phyloP scores from a whole-genome alignment of 2,888 invertebrate genomes.

The Lithodes maja region DNA sequence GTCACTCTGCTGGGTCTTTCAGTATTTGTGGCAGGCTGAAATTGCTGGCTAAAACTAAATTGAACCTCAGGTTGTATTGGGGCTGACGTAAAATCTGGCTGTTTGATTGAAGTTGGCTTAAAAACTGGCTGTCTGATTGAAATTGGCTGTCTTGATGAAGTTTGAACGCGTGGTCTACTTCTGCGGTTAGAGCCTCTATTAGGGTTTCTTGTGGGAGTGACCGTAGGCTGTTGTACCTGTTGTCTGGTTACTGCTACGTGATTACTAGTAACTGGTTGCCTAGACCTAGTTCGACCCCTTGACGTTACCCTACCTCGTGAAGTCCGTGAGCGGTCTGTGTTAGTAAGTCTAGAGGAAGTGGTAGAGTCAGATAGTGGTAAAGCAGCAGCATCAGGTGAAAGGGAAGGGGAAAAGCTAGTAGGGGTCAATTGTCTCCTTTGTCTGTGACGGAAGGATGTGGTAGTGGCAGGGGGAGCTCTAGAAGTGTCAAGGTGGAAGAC shows the following conservation, averaged over 20 bases:
- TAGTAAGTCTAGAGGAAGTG: slow-evolving; percentile 38
- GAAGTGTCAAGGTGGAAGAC: slow-evolving; percentile 41
- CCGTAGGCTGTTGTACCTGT: background rate
- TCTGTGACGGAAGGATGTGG: slow-evolving; percentile 16
- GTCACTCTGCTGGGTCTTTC: background rate
- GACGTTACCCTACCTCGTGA: slow-evolving; percentile 40
- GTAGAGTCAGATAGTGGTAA: slow-evolving; percentile 31
- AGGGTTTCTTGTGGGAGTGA: background rate
- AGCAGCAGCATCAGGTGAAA: slow-evolving; percentile 23
- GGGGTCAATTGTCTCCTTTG: slow-evolving; percentile 48
- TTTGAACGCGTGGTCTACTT: background rate
- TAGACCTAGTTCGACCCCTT: slow-evolving; percentile 40
- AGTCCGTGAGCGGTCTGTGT: slow-evolving; percentile 23
- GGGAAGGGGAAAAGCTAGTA: slow-evolving; percentile 27
- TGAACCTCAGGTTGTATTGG: background rate
- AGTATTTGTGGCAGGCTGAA: background rate
- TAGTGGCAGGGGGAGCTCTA: background rate
- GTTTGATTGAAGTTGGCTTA: background rate
- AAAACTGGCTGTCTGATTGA: no score
- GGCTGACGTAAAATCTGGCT: background rate
- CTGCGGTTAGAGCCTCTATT: background rate
- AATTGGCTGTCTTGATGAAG: background rate
- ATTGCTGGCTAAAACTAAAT: slow-evolving; percentile 7
- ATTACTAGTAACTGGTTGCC: slow-evolving; percentile 12
- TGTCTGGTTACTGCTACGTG: slow-evolving; percentile 2